Evolutionary conservation across 2,888 invertebrate species (phyloP).

Genomic region (Nomada fabriciana): DNA sequence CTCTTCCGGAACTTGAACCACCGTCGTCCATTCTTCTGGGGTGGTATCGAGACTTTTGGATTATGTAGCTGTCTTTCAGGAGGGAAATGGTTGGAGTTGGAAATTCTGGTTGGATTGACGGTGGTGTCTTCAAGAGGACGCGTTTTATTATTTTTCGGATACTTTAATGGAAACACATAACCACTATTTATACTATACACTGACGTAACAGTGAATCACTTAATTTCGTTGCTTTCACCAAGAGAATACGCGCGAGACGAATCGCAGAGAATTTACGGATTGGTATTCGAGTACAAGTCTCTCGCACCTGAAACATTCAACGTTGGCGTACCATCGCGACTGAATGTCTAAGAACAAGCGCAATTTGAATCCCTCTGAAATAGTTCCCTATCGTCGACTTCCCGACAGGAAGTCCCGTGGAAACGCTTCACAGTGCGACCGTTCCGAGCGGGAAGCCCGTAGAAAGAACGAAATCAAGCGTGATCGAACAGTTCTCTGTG

Average conservation of each 20-base stretch:
- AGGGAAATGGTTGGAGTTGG: background rate
- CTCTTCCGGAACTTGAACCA: slow-evolving; percentile 6
- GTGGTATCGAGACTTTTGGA: background rate
- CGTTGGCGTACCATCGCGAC: background rate
- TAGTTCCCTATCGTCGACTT: slow-evolving; percentile 13
- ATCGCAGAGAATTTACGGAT: too few species aligned
- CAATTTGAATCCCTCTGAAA: slow-evolving; percentile 20
- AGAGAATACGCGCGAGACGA: too few species aligned
- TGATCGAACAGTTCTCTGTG: slow-evolving; percentile 63
- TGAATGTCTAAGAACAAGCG: background rate
- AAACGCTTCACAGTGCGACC: slow-evolving; percentile 12
- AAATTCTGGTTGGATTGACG: background rate
- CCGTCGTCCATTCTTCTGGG: too few species aligned
- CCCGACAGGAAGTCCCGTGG: slow-evolving; percentile 18
- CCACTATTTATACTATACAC: too few species aligned
- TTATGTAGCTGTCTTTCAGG: background rate
- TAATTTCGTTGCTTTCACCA: too few species aligned
- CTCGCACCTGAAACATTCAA: background rate
- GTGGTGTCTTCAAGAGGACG: background rate
- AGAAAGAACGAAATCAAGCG: slow-evolving; percentile 70
- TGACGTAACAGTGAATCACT: too few species aligned
- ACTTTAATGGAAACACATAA: too few species aligned
- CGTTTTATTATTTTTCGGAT: too few species aligned
- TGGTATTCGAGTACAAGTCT: background rate
- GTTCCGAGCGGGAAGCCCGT: slow-evolving; percentile 23